Conservation (phyloP, 2,888 invertebrate species). For the Pseudolycoriella hygida region DNA sequence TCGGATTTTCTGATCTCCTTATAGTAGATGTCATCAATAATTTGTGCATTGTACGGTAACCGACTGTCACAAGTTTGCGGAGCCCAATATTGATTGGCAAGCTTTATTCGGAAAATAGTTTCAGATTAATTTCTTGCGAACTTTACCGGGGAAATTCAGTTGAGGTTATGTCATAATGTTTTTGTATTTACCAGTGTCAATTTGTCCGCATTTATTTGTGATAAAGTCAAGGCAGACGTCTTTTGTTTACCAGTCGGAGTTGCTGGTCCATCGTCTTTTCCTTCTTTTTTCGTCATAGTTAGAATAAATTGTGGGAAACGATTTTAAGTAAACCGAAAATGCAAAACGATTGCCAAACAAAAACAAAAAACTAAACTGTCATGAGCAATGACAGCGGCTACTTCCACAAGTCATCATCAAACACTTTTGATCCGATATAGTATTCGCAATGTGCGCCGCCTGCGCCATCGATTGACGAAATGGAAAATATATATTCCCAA, state of each 20-base stretch:
- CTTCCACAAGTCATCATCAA: too few relatives aligned
- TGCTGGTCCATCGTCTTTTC: conserved; percentile 10
- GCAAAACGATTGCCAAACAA: too few relatives aligned
- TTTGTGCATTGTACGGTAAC: conserved; percentile 52
- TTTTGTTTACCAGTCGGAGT: conserved; percentile 15
- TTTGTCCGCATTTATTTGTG: conserved; percentile 78
- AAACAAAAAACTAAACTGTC: too few relatives aligned
- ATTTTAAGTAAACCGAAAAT: too few relatives aligned
- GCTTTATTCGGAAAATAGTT: conserved; percentile 33
- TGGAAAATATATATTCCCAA: too few relatives aligned
- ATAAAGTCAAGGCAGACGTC: conserved; percentile 40
- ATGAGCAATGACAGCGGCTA: too few relatives aligned
- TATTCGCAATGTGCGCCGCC: too few relatives aligned
- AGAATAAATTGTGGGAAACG: too few relatives aligned
- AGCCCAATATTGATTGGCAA: conserved; percentile 86
- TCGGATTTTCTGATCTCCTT: conserved; percentile 73
- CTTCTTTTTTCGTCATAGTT: too few relatives aligned
- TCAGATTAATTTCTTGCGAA: background rate
- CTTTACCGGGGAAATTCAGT: background rate
- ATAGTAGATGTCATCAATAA: conserved; percentile 77
- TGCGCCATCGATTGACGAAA: too few relatives aligned
- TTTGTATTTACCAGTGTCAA: conserved; percentile 57
- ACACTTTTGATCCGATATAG: too few relatives aligned
- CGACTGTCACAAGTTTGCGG: conserved; percentile 60
- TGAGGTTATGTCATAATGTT: background rate